These are phyloP conservation scores for Tachina fera DNA, from an alignment of 2,888 invertebrate species.

Conservation along the genomic window DNA sequence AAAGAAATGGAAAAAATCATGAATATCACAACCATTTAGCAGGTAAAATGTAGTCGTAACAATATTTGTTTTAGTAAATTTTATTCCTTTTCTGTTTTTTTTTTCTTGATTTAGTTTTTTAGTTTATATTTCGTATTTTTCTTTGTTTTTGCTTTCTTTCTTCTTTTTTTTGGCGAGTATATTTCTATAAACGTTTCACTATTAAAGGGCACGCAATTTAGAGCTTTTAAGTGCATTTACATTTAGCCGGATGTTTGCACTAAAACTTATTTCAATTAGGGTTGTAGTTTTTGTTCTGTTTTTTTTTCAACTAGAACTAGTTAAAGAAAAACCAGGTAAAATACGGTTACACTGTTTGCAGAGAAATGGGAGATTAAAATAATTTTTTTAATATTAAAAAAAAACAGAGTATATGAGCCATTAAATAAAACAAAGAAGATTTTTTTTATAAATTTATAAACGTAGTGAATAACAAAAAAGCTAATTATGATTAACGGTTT, in stretches of 20 bases:
- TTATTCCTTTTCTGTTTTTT: constrained; percentile 36
- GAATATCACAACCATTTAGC: constrained; percentile 58
- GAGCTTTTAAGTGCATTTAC: constrained; percentile 71
- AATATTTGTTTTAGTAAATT: constrained; percentile 66
- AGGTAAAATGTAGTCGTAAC: constrained; percentile 47
- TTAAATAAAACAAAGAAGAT: neutral
- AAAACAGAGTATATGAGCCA: neutral
- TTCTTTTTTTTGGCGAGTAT: constrained; percentile 1
- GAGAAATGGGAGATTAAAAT: neutral
- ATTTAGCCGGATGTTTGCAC: constrained; percentile 72
- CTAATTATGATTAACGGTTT: neutral
- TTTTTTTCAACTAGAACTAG: neutral
- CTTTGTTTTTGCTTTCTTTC: constrained; percentile 10
- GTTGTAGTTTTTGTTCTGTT: constrained; percentile 48
- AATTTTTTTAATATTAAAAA: neutral
- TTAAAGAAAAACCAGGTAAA: constrained; percentile 27
- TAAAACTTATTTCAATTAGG: constrained; percentile 72
- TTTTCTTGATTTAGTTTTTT: constrained; percentile 36
- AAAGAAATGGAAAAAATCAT: constrained; percentile 31
- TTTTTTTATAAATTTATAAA: neutral
- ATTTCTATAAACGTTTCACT: constrained; percentile 57
- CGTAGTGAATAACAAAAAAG: neutral
- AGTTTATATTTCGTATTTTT: constrained; percentile 21
- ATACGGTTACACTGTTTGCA: neutral
- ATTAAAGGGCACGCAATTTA: constrained; percentile 70